Base-by-base conservation (phyloP, 1,140 invertebrate species). In the Drosophila equinoxialis region DNA sequence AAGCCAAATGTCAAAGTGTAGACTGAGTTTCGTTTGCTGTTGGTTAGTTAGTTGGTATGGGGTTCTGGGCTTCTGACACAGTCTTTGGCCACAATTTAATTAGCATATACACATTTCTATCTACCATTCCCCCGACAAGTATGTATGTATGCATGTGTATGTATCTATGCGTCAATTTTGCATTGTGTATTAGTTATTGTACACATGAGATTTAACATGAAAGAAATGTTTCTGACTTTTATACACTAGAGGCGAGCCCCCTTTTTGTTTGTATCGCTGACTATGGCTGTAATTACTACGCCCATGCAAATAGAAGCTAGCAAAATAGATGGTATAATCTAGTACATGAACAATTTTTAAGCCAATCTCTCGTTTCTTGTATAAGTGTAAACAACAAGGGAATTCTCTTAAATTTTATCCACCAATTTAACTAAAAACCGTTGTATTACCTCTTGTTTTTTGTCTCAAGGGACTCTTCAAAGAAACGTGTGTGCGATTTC, bases 161-260 rank as follows among this genome's bases (percentile, higher is more conserved):
- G 30, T 30, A 30, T 30, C 14, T 4, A 42, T 68, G 42, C 54
- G 42, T 71, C 69, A 42, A n/a, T 11, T 41, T 37, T 10, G 73
- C 33, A 48, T 33, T 64, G 59, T 73, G 42, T 60, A 48, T 70
- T 51, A 51, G 8, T 51, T 76, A 76, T 84, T 76, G 68, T 74
- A 74, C 81, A 71, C 81, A 72, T 62, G 81, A 84, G 78, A 71
- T 69, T 78, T 67, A 71, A 58, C 81, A 85, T 69, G 78, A 72
- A 81, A 74, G 71, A 72, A 78, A 70, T 71, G 69, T 6, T 65
- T 77, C 67, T 45, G 57, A 65, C 71, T 69, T 71, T 65, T 61
- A 67, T 51, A 69, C 77, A n/a, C 70, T 71, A 65, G 77, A 77
- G 81, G 84, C 62, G 67, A 84, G 67, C 48, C 73, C 58, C 72